Evolutionary conservation across 1,140 invertebrate genomes (phyloP).

Genomic region (Zophobas atratus): DNA sequence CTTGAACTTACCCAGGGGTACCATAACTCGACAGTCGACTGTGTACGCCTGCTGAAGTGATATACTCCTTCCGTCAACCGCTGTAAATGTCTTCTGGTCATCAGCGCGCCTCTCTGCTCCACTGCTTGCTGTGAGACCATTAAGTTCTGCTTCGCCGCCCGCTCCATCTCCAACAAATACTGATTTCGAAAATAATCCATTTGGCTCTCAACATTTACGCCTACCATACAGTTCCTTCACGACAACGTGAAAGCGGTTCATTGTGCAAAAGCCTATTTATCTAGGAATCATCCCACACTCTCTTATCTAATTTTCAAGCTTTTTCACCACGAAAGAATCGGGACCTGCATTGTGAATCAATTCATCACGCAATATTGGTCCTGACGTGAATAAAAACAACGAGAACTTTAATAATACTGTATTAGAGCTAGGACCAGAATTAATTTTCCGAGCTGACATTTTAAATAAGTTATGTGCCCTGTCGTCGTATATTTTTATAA

Average conservation of each 20-base stretch:
- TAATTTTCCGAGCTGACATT: constrained; percentile 66
- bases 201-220: constrained; percentile 51
- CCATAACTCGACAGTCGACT: constrained; percentile 60
- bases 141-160: constrained; percentile 61
- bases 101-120: constrained; percentile 55
- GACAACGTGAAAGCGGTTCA: constrained; percentile 37
- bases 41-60: constrained; percentile 61
- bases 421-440: constrained; percentile 64
- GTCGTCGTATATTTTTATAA: constrained; percentile 67
- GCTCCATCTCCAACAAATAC: constrained; percentile 44
- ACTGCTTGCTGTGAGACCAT: constrained; percentile 55
- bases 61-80: constrained; percentile 67
- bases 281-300: background rate
- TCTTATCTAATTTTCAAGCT: too few species aligned
- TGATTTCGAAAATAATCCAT: constrained; percentile 54
- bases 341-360: constrained; percentile 55
- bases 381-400: constrained; percentile 63
- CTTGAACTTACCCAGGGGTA: constrained; percentile 62
- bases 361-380: constrained; percentile 61
- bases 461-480: constrained; percentile 67
- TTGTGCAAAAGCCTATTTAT: constrained; percentile 38
- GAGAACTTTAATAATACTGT: constrained; percentile 62
- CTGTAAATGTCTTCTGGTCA: constrained; percentile 67
- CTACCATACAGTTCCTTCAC: constrained; percentile 39
- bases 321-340: background rate